Percentiles rank a stretch among this genome's conserved stretches.
Evolutionary conservation across 1,140 invertebrate species (phyloP).

Genomic region (Drosophila ficusphila): DNA sequence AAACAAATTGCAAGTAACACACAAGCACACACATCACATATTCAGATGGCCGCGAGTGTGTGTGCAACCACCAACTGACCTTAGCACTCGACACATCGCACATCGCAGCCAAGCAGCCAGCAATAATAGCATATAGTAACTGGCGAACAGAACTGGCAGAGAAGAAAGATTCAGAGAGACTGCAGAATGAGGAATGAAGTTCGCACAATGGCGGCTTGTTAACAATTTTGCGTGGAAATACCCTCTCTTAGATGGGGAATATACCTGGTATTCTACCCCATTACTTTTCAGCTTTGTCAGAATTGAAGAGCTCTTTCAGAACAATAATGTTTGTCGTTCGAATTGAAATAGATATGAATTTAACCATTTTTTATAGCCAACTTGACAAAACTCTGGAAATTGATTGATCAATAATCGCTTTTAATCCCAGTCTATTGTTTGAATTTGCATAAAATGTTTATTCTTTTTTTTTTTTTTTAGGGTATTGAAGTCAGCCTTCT

Average conservation of each 20-base stretch:
- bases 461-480: conserved; percentile 9
- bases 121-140: conserved; percentile 9
- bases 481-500: conserved; percentile 9
- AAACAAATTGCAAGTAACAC: conserved; percentile 57
- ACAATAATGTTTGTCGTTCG: too few species aligned
- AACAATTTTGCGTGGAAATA: conserved; percentile 5
- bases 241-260: too few species aligned
- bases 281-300: too few species aligned
- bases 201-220: conserved; percentile 28
- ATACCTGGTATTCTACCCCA: too few species aligned
- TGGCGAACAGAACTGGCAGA: not conserved
- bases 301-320: too few species aligned
- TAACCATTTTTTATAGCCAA: not conserved
- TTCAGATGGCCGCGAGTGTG: conserved; percentile 2
- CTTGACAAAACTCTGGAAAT: not conserved
- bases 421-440: not conserved
- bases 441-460: conserved; percentile 24
- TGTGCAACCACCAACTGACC: conserved; percentile 61
- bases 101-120: conserved; percentile 11
- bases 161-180: conserved; percentile 12
- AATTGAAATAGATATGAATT: too few species aligned
- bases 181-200: conserved; percentile 24
- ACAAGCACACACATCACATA: conserved; percentile 1
- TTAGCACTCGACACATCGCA: conserved; percentile 54
- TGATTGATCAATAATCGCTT: not conserved